phyloP scores from a whole-genome alignment of 2,888 invertebrate genomes.

The Brachyptera putata region DNA sequence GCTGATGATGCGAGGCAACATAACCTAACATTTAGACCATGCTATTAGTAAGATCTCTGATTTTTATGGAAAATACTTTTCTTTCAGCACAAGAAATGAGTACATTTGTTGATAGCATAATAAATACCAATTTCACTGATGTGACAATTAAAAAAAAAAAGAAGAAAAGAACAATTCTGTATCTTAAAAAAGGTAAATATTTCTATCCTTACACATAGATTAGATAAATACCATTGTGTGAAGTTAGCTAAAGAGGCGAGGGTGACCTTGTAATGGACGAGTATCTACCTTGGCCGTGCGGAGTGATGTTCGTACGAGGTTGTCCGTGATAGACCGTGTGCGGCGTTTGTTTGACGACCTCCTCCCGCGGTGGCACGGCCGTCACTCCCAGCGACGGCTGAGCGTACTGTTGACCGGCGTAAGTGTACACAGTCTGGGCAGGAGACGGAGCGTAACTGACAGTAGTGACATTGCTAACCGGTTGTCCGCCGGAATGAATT shows the following conservation, averaged over 20 bases:
- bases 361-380: slow-evolving; percentile 41
- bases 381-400: slow-evolving; percentile 46
- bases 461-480: slow-evolving; percentile 29
- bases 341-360: slow-evolving; percentile 27
- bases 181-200: too few species aligned
- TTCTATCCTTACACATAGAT: too few species aligned
- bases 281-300: slow-evolving; percentile 31
- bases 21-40: slow-evolving; percentile 38
- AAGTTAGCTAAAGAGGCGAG: too few species aligned
- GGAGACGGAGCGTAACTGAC: slow-evolving; percentile 35
- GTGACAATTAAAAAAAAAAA: too few species aligned
- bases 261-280: too few species aligned
- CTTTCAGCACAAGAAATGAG: too few species aligned
- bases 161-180: too few species aligned
- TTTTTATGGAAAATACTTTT: too few species aligned
- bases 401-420: slow-evolving; percentile 43
- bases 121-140: too few species aligned
- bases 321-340: slow-evolving; percentile 33
- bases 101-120: not conserved
- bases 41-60: not conserved
- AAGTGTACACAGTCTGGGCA: slow-evolving; percentile 44
- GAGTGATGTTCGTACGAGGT: slow-evolving; percentile 34
- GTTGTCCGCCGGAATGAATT: slow-evolving; percentile 41
- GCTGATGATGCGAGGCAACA: slow-evolving; percentile 39
- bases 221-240: too few species aligned